Evolutionary conservation across 92 coral and sea anemone species (phyloP).

Genomic region (Parazoanthus darwini): DNA sequence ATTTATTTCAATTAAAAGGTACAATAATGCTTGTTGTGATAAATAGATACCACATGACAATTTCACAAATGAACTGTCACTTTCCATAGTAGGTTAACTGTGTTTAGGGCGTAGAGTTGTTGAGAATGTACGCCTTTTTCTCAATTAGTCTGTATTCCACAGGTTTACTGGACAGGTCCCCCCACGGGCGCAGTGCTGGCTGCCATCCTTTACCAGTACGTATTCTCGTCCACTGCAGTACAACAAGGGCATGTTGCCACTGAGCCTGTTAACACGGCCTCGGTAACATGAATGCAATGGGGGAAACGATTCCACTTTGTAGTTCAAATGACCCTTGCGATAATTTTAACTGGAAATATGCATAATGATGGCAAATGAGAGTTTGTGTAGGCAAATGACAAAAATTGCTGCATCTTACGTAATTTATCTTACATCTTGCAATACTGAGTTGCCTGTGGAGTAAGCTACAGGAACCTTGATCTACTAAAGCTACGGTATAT

Average conservation of each 20-base stretch:
- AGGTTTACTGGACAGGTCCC: conserved; percentile 97
- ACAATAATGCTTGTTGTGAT: no score
- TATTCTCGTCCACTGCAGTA: conserved; percentile 50
- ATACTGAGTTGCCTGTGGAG: background rate
- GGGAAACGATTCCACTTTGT: background rate
- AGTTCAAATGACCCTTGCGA: no score
- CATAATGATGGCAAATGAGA: background rate
- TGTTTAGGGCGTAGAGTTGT: background rate
- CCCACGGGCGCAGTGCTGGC: conserved; percentile 69
- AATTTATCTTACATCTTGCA: background rate
- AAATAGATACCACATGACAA: no score
- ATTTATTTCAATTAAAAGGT: no score
- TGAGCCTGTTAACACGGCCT: background rate
- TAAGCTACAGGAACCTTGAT: background rate
- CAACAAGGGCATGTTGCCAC: background rate
- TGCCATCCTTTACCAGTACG: conserved; percentile 68
- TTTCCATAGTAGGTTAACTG: background rate
- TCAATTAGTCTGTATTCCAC: background rate
- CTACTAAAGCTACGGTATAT: background rate
- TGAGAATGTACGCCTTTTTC: background rate
- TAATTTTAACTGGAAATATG: background rate
- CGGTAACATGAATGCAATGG: background rate
- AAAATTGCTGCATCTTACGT: background rate
- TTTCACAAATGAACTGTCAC: no score
- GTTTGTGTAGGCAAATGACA: background rate